Conservation (phyloP, 2,113 vertebrate species). For the Python bivittatus region DNA sequence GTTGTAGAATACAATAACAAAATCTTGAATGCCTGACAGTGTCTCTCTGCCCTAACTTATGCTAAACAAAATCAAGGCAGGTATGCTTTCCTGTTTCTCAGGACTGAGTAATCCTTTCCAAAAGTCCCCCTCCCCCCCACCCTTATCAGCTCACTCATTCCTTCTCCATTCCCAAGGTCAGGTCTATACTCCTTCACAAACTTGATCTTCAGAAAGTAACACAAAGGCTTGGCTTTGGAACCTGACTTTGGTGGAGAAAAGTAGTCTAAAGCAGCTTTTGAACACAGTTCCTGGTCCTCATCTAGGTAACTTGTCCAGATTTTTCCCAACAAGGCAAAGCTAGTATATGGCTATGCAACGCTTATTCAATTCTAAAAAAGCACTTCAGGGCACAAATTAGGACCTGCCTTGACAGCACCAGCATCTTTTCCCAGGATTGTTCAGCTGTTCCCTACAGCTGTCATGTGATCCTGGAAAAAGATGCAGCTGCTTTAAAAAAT, state of each 20-base stretch:
- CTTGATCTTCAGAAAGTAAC: accelerated
- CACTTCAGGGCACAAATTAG: neutral
- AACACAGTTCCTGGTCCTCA: neutral
- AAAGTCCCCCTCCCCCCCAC: too few species aligned
- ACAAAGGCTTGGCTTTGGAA: neutral
- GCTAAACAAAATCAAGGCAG: neutral
- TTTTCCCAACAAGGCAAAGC: neutral
- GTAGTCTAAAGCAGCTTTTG: neutral
- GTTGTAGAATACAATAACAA: neutral
- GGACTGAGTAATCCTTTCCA: neutral
- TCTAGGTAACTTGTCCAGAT: neutral
- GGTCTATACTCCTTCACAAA: neutral
- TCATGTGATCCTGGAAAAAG: neutral
- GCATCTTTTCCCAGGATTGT: neutral
- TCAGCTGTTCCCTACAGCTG: neutral
- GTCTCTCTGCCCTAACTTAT: neutral
- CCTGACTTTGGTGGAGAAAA: neutral
- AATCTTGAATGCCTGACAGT: neutral
- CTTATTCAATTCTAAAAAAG: neutral
- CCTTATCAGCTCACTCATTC: neutral
- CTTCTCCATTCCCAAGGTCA: neutral
- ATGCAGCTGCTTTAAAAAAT: neutral
- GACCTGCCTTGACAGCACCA: neutral
- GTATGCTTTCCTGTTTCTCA: neutral
- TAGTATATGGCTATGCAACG: neutral